A percentile compares a stretch with the other conserved stretches of the same genome.
These are phyloP conservation scores for Clinocottus analis DNA, from an alignment of 2,113 vertebrate species.

Conservation along the genomic window DNA sequence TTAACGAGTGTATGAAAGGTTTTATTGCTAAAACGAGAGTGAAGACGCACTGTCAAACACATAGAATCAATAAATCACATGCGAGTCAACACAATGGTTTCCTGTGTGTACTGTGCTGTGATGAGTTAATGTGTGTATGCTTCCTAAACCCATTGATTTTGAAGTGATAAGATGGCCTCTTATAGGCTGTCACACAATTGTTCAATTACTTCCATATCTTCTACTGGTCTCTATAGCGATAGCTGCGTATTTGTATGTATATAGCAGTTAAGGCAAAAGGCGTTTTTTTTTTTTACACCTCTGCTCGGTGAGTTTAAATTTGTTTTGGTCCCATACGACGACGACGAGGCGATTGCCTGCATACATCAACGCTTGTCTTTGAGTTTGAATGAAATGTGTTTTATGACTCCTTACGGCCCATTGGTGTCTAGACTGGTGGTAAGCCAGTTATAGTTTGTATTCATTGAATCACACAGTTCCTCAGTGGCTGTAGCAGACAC, in stretches of 20 bases:
- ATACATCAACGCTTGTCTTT: neutral
- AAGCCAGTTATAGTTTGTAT: neutral
- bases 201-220: neutral
- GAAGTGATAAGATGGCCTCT: constrained; percentile 18
- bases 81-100: constrained; percentile 6
- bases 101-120: neutral
- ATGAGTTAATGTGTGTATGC: constrained; percentile 6
- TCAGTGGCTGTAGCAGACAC: too few relatives aligned
- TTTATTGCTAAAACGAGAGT: constrained; percentile 36
- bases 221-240: neutral
- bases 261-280: neutral
- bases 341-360: neutral
- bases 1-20: constrained; percentile 34
- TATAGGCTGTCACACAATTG: neutral
- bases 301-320: too few relatives aligned
- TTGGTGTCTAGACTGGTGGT: too few relatives aligned
- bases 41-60: constrained; percentile 17
- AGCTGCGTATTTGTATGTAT: neutral
- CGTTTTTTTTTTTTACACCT: neutral
- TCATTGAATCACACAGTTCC: neutral
- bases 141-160: neutral
- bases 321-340: neutral
- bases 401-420: too few relatives aligned
- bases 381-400: too few relatives aligned
- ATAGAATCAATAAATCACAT: constrained; percentile 41